Evolutionary conservation across 2,888 invertebrate species (phyloP), one percentile per base, ranked within the genome.

Genomic region (Hypomecis atomaria): DNA sequence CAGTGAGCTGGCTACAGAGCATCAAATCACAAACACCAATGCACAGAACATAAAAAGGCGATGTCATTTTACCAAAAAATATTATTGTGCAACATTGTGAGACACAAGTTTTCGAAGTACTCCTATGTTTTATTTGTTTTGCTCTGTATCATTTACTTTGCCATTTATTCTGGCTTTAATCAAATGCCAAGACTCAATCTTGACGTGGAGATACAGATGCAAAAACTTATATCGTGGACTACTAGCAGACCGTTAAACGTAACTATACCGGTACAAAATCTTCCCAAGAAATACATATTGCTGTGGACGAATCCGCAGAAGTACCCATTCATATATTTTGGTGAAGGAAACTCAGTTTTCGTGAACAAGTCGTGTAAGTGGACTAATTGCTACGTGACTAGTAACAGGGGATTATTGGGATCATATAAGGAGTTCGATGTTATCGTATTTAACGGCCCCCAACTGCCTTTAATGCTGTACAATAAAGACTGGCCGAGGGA

Each of bases 351-450:
- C 52, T 65, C 69, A 36, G 62, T 81, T 4, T 90, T 90, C 63
- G 62, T 74, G 23, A 72, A 79, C 1, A 84, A 78, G 70, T 80
- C 76, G 2, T 90, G 90, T 66, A 58, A 75, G 56, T 86, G 78
- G 71, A 76, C 58, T 0, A 90, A 90, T 68, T 90, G 90, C 66
- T 86, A 82, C 57, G 82, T 90, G 5, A 89, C 89, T 0, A 76
- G 74, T 9, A 76, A 88, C 42, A 74, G 79, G 40, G 69, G 74
- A 23, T 73, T 74, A 55, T 73, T 85, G 11, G 74, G 74, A 23
- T 77, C 79, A 52, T 81, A 79, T 43, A 78, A 79, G 0, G 77
- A 82, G 54, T 90, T 84, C 62, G 84, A 88, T 56, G 84, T 79
- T 0, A 70, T 89, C 10, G 76, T 80, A 5, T 90, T 89, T 61